phyloP scores from a whole-genome alignment of 2,888 invertebrate species.

The Bombylius discolor region DNA sequence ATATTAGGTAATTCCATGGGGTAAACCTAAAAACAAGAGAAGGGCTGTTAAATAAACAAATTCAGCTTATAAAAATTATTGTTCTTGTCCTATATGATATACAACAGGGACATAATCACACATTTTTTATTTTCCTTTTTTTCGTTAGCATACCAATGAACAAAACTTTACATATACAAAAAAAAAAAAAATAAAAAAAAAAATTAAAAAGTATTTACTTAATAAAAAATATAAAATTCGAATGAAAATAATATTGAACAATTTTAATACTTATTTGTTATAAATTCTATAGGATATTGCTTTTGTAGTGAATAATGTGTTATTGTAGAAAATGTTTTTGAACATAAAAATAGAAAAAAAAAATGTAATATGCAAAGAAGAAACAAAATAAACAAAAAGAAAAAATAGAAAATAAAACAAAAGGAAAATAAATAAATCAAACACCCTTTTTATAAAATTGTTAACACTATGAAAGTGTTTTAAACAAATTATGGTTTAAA shows the following conservation, averaged over 20 bases:
- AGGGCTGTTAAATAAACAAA: constrained; percentile 14
- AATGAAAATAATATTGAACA: constrained; percentile 11
- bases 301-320: too few species aligned
- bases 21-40: constrained; percentile 10
- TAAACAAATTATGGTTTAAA: constrained; percentile 17
- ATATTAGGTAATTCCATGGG: background rate
- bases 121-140: background rate
- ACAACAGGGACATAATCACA: background rate
- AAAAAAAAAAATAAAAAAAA: too few species aligned
- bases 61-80: constrained; percentile 12
- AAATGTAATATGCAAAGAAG: background rate
- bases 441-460: constrained; percentile 10
- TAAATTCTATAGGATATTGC: too few species aligned
- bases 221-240: constrained; percentile 6
- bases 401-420: background rate
- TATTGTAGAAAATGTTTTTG: too few species aligned
- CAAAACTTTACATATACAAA: background rate
- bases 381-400: background rate
- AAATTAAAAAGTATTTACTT: background rate
- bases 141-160: background rate
- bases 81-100: constrained; percentile 3
- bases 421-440: constrained; percentile 9
- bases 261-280: background rate
- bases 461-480: constrained; percentile 9
- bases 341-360: too few species aligned